Conservation (phyloP, 2,888 invertebrate species). For the Polymixis lichenea region DNA sequence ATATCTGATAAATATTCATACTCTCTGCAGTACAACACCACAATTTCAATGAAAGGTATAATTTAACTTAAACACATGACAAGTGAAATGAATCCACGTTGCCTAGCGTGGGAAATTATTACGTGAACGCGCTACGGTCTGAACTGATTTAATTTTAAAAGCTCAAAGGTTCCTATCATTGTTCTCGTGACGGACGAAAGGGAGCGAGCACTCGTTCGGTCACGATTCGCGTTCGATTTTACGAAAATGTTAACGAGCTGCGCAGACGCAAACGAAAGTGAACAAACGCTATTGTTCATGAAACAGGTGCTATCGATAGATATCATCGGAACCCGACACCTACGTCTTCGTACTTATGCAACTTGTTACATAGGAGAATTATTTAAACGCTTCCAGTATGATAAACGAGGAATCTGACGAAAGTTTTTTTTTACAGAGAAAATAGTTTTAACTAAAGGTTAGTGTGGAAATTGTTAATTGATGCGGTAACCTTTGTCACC, state of each 20-base stretch:
- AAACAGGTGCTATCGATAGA: slow-evolving; percentile 82
- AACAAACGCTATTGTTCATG: slow-evolving; percentile 81
- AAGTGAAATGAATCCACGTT: slow-evolving; percentile 38
- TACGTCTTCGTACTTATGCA: slow-evolving; percentile 65
- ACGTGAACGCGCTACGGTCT: slow-evolving; percentile 51
- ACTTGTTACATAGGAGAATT: slow-evolving; percentile 50
- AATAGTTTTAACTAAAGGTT: slow-evolving; percentile 27
- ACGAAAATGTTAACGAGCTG: slow-evolving; percentile 84
- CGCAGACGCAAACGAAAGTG: slow-evolving; percentile 83
- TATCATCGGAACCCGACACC: slow-evolving; percentile 72
- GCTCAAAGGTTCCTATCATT: slow-evolving; percentile 64
- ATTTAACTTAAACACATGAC: slow-evolving; percentile 22
- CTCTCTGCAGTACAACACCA: not conserved
- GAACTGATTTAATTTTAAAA: slow-evolving; percentile 66
- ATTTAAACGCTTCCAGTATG: slow-evolving; percentile 50
- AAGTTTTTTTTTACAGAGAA: slow-evolving; percentile 41
- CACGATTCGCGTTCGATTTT: slow-evolving; percentile 85
- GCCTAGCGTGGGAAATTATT: slow-evolving; percentile 64
- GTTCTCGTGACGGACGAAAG: slow-evolving; percentile 84
- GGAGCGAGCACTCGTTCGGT: slow-evolving; percentile 80
- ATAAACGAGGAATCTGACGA: slow-evolving; percentile 49
- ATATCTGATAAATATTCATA: not conserved
- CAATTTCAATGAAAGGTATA: slow-evolving; percentile 13
- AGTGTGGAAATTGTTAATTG: slow-evolving; percentile 50
- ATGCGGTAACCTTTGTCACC: slow-evolving; percentile 50